Base-by-base conservation (phyloP, 2,797 vertebrate genomes). In the Chanos chanos region DNA sequence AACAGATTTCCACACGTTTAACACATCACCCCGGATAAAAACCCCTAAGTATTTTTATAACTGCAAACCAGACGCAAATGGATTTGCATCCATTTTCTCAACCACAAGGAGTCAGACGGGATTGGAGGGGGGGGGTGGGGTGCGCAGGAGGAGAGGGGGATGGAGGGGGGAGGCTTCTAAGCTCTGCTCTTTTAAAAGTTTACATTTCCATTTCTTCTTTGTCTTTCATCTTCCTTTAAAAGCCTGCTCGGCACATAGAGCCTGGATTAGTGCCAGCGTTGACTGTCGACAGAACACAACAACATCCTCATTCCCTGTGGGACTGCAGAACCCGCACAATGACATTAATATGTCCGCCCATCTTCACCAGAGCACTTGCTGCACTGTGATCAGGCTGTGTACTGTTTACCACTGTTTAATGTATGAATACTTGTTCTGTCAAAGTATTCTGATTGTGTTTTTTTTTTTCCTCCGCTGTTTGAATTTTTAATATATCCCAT, bases 1-100 rank as follows among this genome's bases (percentile, higher is more conserved):
- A 91, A 89, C 89, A 91, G 88, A 91, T 91, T 91, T 90, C 86
- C 89, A 82, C 86, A 82, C 85, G 75, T 89, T 90, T 90, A 89
- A 87, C 89, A 89, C 84, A 73, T 87, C 68, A 64, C 79, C 85
- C 66, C 79, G 39, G 67, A 76, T 72, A 72, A 78, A 87, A 86
- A 89, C 82, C 80, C 82, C 87, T 89, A 90, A 89, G 87, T 87
- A 85, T 89, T 87, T 89, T 89, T 86, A 85, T 79, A 85, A 84
- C 85, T 87, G 84, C 84, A 85, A 87, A 89, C 85, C 76, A 65
- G 68, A 82, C 54, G 59, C 82, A 82, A 87, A 88, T 88, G 89
- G 87, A 89, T 91, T 90, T 87, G 86, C 86, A 86, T 88, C 83
- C 70, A 69, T 81, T 76, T 75, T 61, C 68, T 71, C 77, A 63